Percentiles rank a stretch among this genome's conserved stretches.
These are phyloP conservation scores for Ctenosaura bakeri DNA, from an alignment of 2,797 vertebrate species.

Conservation along the genomic window DNA sequence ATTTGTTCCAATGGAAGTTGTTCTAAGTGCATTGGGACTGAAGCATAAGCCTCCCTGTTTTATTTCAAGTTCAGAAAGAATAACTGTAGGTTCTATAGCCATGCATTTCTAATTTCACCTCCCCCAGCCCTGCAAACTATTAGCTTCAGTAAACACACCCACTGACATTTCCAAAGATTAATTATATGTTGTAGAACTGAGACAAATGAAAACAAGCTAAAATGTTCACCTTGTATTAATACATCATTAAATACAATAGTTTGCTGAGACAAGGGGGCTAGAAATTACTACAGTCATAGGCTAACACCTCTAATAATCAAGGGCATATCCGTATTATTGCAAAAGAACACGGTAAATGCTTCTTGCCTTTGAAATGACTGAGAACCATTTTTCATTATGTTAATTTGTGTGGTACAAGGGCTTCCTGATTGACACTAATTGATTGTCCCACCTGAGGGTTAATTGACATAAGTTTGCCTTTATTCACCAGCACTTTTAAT, in stretches of 20 bases:
- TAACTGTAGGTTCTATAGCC: constrained; percentile 11
- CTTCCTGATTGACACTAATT: constrained; percentile 73
- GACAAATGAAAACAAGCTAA: constrained; percentile 11
- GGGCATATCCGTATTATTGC: not conserved
- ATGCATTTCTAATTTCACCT: constrained; percentile 31
- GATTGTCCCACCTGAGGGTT: constrained; percentile 69
- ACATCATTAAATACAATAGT: not conserved
- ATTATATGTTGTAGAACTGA: constrained; percentile 12
- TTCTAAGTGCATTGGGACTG: not conserved
- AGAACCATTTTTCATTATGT: constrained; percentile 62
- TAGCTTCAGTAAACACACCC: constrained; percentile 38
- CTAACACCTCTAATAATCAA: not conserved
- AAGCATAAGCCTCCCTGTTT: not conserved
- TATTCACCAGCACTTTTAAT: constrained; percentile 65
- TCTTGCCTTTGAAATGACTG: constrained; percentile 46
- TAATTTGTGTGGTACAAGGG: constrained; percentile 63
- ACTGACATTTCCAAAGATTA: constrained; percentile 31
- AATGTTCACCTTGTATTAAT: not conserved
- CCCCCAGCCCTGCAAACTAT: constrained; percentile 6
- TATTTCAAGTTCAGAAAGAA: not conserved
- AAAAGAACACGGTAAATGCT: not conserved
- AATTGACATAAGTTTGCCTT: constrained; percentile 70
- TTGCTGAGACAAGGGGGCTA: not conserved
- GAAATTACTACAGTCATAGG: not conserved
- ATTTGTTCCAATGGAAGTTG: not conserved